Percentiles rank a stretch among this genome's conserved stretches.
Conservation (phyloP, 2,888 invertebrate genomes). For the Bombyx huttoni region DNA sequence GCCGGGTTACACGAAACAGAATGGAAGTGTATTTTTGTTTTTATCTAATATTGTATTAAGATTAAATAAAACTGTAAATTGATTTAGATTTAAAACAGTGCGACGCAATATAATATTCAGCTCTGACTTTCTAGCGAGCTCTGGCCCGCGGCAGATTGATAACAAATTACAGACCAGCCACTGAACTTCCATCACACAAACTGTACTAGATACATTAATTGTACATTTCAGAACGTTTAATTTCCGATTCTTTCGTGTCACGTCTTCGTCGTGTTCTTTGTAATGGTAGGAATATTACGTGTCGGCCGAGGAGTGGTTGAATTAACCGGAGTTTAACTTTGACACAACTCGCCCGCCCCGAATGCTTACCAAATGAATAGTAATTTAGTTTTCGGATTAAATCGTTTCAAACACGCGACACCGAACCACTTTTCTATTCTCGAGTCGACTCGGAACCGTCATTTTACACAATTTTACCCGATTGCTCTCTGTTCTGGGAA, state of each 20-base stretch:
- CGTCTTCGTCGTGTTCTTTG: neutral
- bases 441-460: slow-evolving; percentile 59
- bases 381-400: slow-evolving; percentile 69
- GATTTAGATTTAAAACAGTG: neutral
- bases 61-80: neutral
- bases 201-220: neutral
- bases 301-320: slow-evolving; percentile 13
- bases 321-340: slow-evolving; percentile 53
- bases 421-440: slow-evolving; percentile 69
- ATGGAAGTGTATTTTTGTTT: too few species aligned
- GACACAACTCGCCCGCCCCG: slow-evolving; percentile 54
- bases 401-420: slow-evolving; percentile 71
- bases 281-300: neutral
- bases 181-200: neutral
- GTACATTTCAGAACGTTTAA: neutral
- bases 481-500: slow-evolving; percentile 68
- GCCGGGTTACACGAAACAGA: neutral
- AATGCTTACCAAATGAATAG: slow-evolving; percentile 69
- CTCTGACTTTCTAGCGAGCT: neutral
- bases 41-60: too few species aligned
- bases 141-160: neutral
- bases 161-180: neutral
- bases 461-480: slow-evolving; percentile 72
- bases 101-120: neutral
- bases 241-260: neutral